A percentile compares a stretch with the other conserved stretches of the same genome.
These are phyloP conservation scores for Drosophila willistoni DNA, from an alignment of 1,140 invertebrate species.

Conservation along the genomic window DNA sequence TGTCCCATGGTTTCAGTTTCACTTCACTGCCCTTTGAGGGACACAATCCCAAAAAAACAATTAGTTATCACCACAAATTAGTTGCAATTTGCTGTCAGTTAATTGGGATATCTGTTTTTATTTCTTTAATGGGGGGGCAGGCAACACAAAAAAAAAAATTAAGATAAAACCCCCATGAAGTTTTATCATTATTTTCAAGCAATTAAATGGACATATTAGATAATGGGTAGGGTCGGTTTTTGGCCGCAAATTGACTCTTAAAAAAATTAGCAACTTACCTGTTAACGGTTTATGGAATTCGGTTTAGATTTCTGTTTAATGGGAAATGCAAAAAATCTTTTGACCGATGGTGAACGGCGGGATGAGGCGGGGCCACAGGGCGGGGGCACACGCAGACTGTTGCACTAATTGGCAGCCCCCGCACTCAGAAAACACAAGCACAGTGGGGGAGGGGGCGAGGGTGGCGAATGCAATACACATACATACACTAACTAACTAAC, in stretches of 20 bases:
- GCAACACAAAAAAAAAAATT: background rate
- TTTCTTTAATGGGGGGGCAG: conserved; percentile 23
- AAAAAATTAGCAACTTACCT: conserved; percentile 40
- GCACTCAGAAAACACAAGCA: conserved; percentile 16
- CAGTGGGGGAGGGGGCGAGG: background rate
- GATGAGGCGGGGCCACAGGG: conserved; percentile 8
- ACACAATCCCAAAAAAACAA: background rate
- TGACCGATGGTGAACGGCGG: background rate
- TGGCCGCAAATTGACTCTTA: conserved; percentile 13
- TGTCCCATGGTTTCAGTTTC: background rate
- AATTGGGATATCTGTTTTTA: conserved; percentile 3
- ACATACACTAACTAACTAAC: background rate
- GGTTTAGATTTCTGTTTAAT: background rate
- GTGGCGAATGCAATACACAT: conserved; percentile 36
- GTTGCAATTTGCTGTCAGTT: conserved; percentile 29
- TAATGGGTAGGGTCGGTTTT: conserved; percentile 57
- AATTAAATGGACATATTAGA: conserved; percentile 71
- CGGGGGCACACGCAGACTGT: conserved; percentile 34
- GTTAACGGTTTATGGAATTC: conserved; percentile 17
- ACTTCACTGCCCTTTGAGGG: background rate
- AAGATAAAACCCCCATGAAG: conserved; percentile 20
- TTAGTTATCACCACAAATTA: conserved; percentile 10
- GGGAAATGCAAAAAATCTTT: background rate
- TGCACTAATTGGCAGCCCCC: conserved; percentile 59
- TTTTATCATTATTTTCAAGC: conserved; percentile 51